phyloP scores from a whole-genome alignment of 2,888 invertebrate species.

The Opisthograptis luteolata region DNA sequence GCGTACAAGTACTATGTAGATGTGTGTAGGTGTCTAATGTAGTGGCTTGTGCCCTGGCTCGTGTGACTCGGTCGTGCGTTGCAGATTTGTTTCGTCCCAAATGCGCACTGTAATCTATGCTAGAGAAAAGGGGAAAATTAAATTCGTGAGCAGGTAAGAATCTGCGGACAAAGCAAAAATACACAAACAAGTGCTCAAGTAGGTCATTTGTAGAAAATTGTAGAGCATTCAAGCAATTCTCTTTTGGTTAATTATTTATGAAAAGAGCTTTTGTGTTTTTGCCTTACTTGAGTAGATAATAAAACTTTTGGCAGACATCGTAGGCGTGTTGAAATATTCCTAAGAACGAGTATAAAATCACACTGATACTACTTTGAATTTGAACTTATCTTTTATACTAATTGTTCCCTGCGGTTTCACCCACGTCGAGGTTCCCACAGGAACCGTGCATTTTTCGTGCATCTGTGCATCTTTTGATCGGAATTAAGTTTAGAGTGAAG shows the following conservation, averaged over 20 bases:
- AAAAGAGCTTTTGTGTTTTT: neutral
- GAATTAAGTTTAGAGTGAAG: no score
- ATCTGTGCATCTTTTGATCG: no score
- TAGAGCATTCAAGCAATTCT: constrained; percentile 7
- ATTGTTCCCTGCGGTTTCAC: no score
- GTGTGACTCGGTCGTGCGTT: constrained; percentile 23
- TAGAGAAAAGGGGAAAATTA: constrained; percentile 35
- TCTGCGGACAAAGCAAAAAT: constrained; percentile 26
- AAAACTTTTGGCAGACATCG: no score
- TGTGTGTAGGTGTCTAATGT: constrained; percentile 1
- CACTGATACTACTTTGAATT: no score
- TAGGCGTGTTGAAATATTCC: no score
- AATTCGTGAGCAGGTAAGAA: constrained; percentile 32
- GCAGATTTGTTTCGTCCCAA: constrained; percentile 33
- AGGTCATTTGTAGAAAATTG: constrained; percentile 27
- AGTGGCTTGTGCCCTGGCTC: constrained; percentile 9
- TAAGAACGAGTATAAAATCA: no score
- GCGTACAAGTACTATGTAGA: no score
- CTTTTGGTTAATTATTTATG: constrained; percentile 3
- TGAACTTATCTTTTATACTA: no score
- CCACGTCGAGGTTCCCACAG: no score
- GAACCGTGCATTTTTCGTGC: no score
- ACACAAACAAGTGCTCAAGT: constrained; percentile 21
- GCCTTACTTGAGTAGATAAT: neutral
- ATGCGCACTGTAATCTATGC: constrained; percentile 34